phyloP scores from a whole-genome alignment of 1,140 invertebrate genomes.

The Phthorimaea operculella region DNA sequence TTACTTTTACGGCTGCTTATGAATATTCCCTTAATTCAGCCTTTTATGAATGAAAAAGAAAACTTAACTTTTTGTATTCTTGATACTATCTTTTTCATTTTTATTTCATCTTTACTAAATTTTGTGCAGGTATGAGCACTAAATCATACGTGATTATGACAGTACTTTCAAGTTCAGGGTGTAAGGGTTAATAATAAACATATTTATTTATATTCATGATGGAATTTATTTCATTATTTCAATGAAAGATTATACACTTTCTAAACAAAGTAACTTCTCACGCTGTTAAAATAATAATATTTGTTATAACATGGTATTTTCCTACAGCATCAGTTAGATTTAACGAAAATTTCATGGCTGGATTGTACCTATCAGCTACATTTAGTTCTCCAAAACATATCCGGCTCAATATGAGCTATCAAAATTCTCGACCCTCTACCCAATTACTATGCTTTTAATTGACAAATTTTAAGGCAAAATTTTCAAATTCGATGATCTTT shows the following conservation, averaged over 20 bases:
- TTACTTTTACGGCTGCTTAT: too few relatives aligned
- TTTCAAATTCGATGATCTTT: background rate
- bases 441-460: constrained; percentile 43
- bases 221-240: constrained; percentile 62
- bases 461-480: constrained; percentile 21
- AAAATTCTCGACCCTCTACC: constrained; percentile 54
- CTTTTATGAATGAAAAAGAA: too few relatives aligned
- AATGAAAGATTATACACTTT: constrained; percentile 52
- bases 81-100: too few relatives aligned
- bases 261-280: constrained; percentile 38
- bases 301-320: constrained; percentile 39
- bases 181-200: background rate
- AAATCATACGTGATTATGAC: too few relatives aligned
- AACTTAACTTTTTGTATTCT: too few relatives aligned
- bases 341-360: constrained; percentile 55
- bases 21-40: too few relatives aligned
- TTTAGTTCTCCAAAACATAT: constrained; percentile 56
- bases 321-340: constrained; percentile 44
- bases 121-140: too few relatives aligned
- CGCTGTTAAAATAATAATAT: constrained; percentile 41
- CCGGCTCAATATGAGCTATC: constrained; percentile 66
- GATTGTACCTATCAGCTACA: constrained; percentile 57
- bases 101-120: too few relatives aligned
- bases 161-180: too few relatives aligned
- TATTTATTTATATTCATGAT: constrained; percentile 32